Base-by-base conservation (phyloP, 2,113 vertebrate species). In the Arvicanthis niloticus region DNA sequence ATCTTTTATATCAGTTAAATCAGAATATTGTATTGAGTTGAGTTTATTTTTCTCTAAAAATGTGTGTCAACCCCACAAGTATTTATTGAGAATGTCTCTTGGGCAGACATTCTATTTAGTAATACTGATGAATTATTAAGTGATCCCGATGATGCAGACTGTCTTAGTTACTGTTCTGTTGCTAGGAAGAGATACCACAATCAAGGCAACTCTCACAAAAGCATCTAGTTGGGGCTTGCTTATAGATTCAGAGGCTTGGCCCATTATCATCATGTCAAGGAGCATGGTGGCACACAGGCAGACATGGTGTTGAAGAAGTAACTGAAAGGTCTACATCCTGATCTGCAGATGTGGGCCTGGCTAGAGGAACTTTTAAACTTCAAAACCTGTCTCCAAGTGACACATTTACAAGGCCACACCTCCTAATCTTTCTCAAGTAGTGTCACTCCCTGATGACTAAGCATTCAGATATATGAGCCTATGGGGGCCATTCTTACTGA, bases 31-130 rank as follows among this genome's bases (percentile, higher is more conserved):
- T 85, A 78, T 80, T 88, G 60, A 90, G 12, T 75, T 84, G 34
- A 95, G 67, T 77, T 89, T 62, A 48, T 91, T 89, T 72, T 26
- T 48, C 51, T 51, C 31, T 85, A 72, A 73, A 87, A 89, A 89
- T 93, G 3, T 95, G 62, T 93, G 19, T 95, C 90, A 42, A 84
- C 80, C 68, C n/a, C 45, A 53, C 31, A 58, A 70, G 76, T 86
- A 16, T 87, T 82, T 93, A 48, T 78, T 87, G 65, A 75, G 22
- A 68, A 53, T 92, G 26, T 70, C 31, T 11, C 62, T 95, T 96
- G 48, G 60, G 62, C 13, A 84, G 60, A 26, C 40, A 26, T 17
- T 87, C 11, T 92, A 78, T 76, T 70, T 67, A 60, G 9, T 91
- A 81, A 77, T 84, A 37, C 51, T 68, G 51, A 67, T 82, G 34